phyloP scores from a whole-genome alignment of 2,888 invertebrate species.

The Eilema griseolum region DNA sequence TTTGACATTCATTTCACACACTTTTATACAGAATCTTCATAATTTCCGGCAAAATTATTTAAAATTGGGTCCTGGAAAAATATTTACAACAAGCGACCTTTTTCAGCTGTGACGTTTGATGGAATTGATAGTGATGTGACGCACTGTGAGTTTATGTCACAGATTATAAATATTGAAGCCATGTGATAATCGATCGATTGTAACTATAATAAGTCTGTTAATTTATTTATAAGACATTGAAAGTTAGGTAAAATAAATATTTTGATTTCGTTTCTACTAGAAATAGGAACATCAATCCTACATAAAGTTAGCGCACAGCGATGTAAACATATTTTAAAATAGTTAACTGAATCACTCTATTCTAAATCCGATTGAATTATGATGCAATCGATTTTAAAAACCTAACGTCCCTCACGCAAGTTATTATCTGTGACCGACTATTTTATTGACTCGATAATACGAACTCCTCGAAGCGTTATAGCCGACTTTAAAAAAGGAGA shows the following conservation, averaged over 20 bases:
- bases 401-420: neutral
- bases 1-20: constrained; percentile 26
- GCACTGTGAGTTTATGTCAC: neutral
- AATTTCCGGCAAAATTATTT: constrained; percentile 26
- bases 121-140: constrained; percentile 2
- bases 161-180: neutral
- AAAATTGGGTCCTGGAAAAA: constrained; percentile 44
- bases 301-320: too few relatives aligned
- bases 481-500: neutral
- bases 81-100: constrained; percentile 52
- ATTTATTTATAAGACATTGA: too few relatives aligned
- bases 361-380: too few relatives aligned
- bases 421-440: neutral
- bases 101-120: constrained; percentile 24
- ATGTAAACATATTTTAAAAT: too few relatives aligned
- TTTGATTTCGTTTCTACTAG: too few relatives aligned
- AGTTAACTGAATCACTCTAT: too few relatives aligned
- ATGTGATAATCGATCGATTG: neutral
- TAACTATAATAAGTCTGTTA: neutral
- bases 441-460: neutral
- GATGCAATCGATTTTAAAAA: too few relatives aligned
- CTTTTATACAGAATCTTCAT: constrained; percentile 30
- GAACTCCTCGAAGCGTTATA: neutral
- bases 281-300: too few relatives aligned
- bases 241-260: neutral